These are phyloP conservation scores for Pemphigus obesinymphae DNA, from an alignment of 1,140 invertebrate genomes.

Conservation along the genomic window DNA sequence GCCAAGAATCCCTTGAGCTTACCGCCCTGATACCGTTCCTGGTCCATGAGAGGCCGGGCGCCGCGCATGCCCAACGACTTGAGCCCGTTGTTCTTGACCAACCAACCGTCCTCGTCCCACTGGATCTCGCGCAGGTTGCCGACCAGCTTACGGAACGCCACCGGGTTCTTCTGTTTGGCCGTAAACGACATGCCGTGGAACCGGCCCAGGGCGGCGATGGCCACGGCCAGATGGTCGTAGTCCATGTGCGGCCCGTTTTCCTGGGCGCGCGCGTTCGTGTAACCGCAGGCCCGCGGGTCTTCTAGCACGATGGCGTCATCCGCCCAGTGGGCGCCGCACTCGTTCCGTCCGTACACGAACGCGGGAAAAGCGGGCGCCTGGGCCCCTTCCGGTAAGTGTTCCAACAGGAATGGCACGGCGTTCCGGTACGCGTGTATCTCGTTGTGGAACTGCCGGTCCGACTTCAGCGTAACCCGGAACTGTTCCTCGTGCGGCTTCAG, in stretches of 20 bases:
- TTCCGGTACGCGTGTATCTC: constrained; percentile 44
- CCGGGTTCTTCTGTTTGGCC: constrained; percentile 47
- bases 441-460: constrained; percentile 42
- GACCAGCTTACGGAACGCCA: constrained; percentile 45
- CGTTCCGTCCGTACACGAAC: constrained; percentile 43
- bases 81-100: constrained; percentile 25
- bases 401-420: constrained; percentile 42
- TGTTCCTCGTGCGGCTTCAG: background rate
- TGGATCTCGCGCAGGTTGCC: constrained; percentile 14
- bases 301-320: constrained; percentile 49
- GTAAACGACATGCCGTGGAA: constrained; percentile 51
- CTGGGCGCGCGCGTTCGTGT: background rate
- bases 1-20: constrained; percentile 17
- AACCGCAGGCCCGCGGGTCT: constrained; percentile 46
- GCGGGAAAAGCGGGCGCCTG: constrained; percentile 19
- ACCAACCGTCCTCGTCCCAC: constrained; percentile 21
- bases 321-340: background rate
- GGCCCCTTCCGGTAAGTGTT: background rate
- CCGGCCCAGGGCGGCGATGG: constrained; percentile 49
- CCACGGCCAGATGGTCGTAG: constrained; percentile 48
- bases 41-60: constrained; percentile 9
- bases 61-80: constrained; percentile 35
- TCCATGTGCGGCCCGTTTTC: constrained; percentile 41
- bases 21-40: background rate
- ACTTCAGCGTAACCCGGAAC: background rate